A percentile compares a stretch with the other conserved stretches of the same genome.
Conservation (phyloP, 2,113 vertebrate genomes). For the Cyanocitta stelleri region DNA sequence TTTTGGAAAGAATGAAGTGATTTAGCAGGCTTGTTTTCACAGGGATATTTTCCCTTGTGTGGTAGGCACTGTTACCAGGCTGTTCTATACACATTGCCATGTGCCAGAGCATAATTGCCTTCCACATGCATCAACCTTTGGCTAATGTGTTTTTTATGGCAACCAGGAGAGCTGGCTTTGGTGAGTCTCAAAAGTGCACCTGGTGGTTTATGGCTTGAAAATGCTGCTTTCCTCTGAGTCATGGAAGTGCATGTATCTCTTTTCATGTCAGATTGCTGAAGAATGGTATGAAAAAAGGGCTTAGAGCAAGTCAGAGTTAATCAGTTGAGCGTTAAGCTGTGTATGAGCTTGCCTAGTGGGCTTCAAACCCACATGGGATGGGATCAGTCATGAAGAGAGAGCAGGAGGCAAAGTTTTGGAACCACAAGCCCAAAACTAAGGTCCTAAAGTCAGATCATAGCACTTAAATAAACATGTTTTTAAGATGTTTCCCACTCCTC, state of each 20-base stretch:
- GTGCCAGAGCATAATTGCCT: conserved; percentile 47
- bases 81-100: not conserved
- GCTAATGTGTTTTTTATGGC: conserved; percentile 65
- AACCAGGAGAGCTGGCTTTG: conserved; percentile 35
- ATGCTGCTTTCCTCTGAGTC: not conserved
- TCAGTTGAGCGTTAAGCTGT: not conserved
- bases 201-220: conserved; percentile 53
- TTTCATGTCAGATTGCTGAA: not conserved
- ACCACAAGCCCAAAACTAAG: not conserved
- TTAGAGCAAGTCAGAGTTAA: not conserved
- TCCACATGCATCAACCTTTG: conserved; percentile 35
- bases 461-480: not conserved
- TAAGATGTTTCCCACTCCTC: not conserved
- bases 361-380: not conserved
- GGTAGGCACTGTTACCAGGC: conserved; percentile 46
- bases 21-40: conserved; percentile 51
- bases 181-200: conserved; percentile 45
- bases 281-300: not conserved
- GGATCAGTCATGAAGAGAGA: not conserved
- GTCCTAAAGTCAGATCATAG: not conserved
- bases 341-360: not conserved
- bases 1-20: conserved; percentile 8
- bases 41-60: conserved; percentile 43
- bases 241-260: not conserved
- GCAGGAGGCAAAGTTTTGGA: not conserved